Evolutionary conservation across 2,888 invertebrate genomes (phyloP), one percentile per base, ranked within the genome.

Genomic region (Sussaba pulchella): DNA sequence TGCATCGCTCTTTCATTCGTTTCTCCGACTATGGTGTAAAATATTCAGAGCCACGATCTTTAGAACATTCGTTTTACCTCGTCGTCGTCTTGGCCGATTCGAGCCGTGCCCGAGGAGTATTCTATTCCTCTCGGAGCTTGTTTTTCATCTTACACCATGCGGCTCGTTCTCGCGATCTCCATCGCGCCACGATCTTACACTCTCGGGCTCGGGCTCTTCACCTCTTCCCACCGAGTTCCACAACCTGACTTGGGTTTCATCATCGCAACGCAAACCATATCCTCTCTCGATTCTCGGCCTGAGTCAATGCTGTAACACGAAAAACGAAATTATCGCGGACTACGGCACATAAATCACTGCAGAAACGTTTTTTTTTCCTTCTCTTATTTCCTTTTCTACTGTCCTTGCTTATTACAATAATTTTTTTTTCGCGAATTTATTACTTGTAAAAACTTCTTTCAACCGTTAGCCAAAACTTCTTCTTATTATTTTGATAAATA

Each of bases 181-280:
- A 41, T 54, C 24, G 21, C 54, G 52, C 24, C 41, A 31, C n/a
- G n/a, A 36, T 43, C 67, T 69, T 41, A n/a, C 24, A n/a, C 31
- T 10, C 67, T 43, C 57, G 26, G 26, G 31, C 26, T 31, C 67
- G 67, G 67, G 67, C 52, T 67, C 39, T 39, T 52, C 50, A 21
- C 67, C 50, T 50, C 50, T 36, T 39, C 36, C 67, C 14, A 21
- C n/a, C 41, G 67, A 69, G 67, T 69, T 69, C 52, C 50, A 54
- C 67, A 69, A 69, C 67, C 67, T 69, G 54, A 52, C 54, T 24
- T 21, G 41, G 21, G 57, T 57, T 69, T 69, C 67, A 41, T 54
- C 67, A 41, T 43, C 54, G 41, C 24, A n/a, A n/a, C n/a, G 17
- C 67, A 24, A 36, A 19, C 31, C 57, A 36, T 36, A 57, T 57